Percentiles rank a stretch among this genome's conserved stretches.
phyloP scores from a whole-genome alignment of 2,888 invertebrate genomes.

The Lepeophtheirus nordmannii region DNA sequence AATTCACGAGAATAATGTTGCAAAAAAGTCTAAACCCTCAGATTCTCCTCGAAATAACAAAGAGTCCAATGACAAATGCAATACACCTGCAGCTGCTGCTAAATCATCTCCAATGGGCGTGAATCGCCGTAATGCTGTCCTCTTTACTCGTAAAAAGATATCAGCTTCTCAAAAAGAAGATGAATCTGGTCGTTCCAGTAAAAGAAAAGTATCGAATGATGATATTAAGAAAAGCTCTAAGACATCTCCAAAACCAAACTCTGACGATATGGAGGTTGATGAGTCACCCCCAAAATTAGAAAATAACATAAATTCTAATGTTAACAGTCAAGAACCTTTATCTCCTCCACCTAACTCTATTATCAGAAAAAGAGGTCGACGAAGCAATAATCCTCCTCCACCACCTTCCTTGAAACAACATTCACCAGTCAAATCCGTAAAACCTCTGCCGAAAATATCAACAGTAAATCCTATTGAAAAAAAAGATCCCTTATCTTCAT shows the following conservation, averaged over 20 bases:
- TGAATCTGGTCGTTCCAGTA: neutral
- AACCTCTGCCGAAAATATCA: neutral
- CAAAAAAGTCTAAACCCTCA: slow-evolving; percentile 4
- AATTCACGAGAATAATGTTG: neutral
- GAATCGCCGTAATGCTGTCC: slow-evolving; percentile 55
- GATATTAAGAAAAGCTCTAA: neutral
- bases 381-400: neutral
- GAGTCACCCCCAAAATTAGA: neutral
- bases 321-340: neutral
- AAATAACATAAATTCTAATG: neutral
- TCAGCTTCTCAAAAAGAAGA: slow-evolving; percentile 34
- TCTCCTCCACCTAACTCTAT: neutral
- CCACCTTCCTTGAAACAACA: neutral
- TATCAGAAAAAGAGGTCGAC: neutral
- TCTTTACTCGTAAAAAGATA: slow-evolving; percentile 52
- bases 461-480: neutral
- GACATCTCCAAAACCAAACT: neutral
- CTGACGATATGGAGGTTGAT: neutral
- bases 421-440: neutral
- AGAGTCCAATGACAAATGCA: too few relatives aligned
- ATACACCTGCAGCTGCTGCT: slow-evolving; percentile 24
- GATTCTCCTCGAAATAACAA: neutral
- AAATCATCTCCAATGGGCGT: slow-evolving; percentile 42
- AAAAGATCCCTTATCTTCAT: neutral
- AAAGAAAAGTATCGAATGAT: neutral